Evolutionary conservation across 2,113 vertebrate genomes (phyloP), one percentile per base, ranked within the genome.

Genomic region (Tylochromis polylepis): DNA sequence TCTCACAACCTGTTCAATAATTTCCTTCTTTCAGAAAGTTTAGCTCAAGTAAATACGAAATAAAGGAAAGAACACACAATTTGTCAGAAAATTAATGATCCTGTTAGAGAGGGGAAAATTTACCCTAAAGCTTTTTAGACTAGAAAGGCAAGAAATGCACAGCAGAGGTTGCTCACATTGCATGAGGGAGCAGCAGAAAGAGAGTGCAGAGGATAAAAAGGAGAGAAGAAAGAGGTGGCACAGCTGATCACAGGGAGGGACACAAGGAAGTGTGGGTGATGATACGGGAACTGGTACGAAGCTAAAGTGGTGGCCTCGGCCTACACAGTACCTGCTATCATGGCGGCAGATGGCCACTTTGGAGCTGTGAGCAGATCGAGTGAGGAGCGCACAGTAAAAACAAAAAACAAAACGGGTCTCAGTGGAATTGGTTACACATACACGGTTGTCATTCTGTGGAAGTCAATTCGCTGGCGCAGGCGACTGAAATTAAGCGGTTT

Each of bases 341-440:
- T 65, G 79, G 79, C 85, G 29, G 89, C 93, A 95, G 92, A 94
- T 93, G 94, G 94, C 89, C 91, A 92, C 90, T 94, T 93, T 59
- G 93, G 81, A 83, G 85, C 93, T 92, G 89, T 43, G 67, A 55
- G 72, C 60, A 81, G 7, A 82, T 46, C 57, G 53, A 78, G 60
- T 38, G 27, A 67, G 14, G 59, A 62, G 20, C 1, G 15, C 80
- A 58, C 8, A 81, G 67, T 75, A 75, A 89, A 90, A 84, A 84
- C 16, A 85, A 51, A 51, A 58, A 85, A 22, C 83, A 88, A 72
- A 65, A 83, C 79, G 87, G 72, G 60, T 87, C 83, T 89, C 81
- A 78, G 38, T 57, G n/a, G 82, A 62, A 58, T 31, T 80, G 59
- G 86, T 91, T 77, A 85, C 62, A 60, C 34, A 86, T 43, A 27